phyloP scores from a whole-genome alignment of 2,888 invertebrate species.

The Caenorhabditis drosophilae region DNA sequence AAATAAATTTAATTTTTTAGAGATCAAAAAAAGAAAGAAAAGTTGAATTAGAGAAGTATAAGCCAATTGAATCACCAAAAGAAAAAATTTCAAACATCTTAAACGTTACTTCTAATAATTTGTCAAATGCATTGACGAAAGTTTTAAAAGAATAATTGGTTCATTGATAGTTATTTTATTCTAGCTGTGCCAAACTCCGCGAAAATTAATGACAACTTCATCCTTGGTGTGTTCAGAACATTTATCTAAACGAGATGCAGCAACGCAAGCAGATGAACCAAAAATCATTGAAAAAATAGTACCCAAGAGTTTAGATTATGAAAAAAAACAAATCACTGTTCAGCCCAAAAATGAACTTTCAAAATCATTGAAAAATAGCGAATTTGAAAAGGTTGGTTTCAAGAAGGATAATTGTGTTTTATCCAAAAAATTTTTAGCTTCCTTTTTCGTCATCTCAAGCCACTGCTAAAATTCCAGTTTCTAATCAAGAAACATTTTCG shows the following conservation, averaged over 20 bases:
- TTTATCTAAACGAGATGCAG: slow-evolving; percentile 14
- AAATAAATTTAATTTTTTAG: too few species aligned
- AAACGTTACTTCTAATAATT: slow-evolving; percentile 2
- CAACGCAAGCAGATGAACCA: slow-evolving; percentile 32
- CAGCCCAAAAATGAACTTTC: background rate
- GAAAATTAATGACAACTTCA: slow-evolving; percentile 9
- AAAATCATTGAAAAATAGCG: too few species aligned
- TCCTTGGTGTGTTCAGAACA: background rate
- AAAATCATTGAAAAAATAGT: slow-evolving; percentile 16
- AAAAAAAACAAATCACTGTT: background rate
- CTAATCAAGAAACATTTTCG: too few species aligned
- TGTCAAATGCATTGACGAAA: slow-evolving; percentile 27
- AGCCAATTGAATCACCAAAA: background rate
- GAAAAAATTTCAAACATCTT: background rate
- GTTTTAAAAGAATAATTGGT: slow-evolving; percentile 1
- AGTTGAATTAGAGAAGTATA: background rate
- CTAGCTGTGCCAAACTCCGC: slow-evolving; percentile 28
- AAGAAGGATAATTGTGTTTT: background rate
- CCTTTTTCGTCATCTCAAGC: too few species aligned
- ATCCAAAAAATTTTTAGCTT: too few species aligned
- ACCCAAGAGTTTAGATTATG: slow-evolving; percentile 16
- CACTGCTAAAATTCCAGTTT: too few species aligned
- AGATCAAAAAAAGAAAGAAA: background rate
- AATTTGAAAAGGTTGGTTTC: background rate
- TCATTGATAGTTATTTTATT: background rate